Evolutionary conservation across 2,113 vertebrate species (phyloP).

Genomic region (Ammodytes marinus): DNA sequence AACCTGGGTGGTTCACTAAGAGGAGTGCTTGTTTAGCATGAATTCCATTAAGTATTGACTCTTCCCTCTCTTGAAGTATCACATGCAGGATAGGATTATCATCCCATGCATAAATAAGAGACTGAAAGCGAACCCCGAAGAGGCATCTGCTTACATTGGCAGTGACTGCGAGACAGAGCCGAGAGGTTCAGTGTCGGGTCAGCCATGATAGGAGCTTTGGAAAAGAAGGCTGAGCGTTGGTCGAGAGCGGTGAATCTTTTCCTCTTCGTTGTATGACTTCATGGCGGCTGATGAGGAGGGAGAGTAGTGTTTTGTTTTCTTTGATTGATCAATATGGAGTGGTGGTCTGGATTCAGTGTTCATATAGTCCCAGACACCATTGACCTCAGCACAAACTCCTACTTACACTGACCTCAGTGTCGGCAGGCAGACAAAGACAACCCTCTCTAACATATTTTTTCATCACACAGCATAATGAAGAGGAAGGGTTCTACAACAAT

Average conservation of each 20-base stretch:
- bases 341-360: constrained; percentile 44
- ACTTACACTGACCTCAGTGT: neutral
- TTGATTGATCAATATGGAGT: constrained; percentile 64
- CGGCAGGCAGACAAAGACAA: constrained; percentile 29
- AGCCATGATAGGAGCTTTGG: constrained; percentile 58
- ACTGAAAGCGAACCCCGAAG: constrained; percentile 55
- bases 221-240: constrained; percentile 50
- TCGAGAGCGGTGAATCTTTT: constrained; percentile 20
- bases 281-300: constrained; percentile 45
- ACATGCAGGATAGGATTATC: constrained; percentile 68
- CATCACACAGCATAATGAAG: constrained; percentile 1
- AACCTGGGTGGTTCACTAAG: constrained; percentile 59
- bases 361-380: constrained; percentile 9
- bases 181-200: constrained; percentile 77
- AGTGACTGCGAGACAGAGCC: constrained; percentile 48
- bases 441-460: constrained; percentile 6
- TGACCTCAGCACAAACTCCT: constrained; percentile 35
- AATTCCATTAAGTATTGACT: constrained; percentile 67
- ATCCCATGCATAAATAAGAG: constrained; percentile 71
- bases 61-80: constrained; percentile 60
- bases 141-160: constrained; percentile 81
- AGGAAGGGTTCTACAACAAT: constrained; percentile 3
- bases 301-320: constrained; percentile 62
- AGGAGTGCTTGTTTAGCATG: constrained; percentile 63
- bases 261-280: constrained; percentile 48